These are phyloP conservation scores for Perca flavescens DNA, from an alignment of 2,113 vertebrate genomes.

Conservation along the genomic window DNA sequence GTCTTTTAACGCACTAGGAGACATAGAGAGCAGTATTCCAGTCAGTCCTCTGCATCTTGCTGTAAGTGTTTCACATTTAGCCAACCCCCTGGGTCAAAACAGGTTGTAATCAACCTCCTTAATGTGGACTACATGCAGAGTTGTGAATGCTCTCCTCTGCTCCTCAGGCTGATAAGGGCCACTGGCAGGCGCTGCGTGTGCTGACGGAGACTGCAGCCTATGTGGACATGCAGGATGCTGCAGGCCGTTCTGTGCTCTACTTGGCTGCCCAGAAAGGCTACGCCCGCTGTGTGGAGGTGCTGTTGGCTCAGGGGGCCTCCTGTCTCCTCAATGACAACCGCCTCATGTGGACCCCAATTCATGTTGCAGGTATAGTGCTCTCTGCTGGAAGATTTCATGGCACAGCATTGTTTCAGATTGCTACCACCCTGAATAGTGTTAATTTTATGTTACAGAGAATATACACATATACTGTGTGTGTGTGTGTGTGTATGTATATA, in stretches of 20 bases:
- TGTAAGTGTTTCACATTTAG: constrained; percentile 86
- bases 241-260: constrained; percentile 94
- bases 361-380: constrained; percentile 88
- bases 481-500: rapidly evolving
- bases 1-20: constrained; percentile 97
- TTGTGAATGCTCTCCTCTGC: constrained; percentile 18
- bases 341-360: constrained; percentile 94
- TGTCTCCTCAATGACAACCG: constrained; percentile 92
- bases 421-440: background rate
- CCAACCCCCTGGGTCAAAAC: background rate
- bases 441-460: background rate
- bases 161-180: constrained; percentile 93
- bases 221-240: constrained; percentile 93
- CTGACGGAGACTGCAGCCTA: constrained; percentile 95
- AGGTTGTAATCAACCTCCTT: background rate
- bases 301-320: constrained; percentile 93
- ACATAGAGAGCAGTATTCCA: constrained; percentile 95
- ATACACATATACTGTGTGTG: rapidly evolving
- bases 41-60: constrained; percentile 98
- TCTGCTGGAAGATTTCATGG: background rate
- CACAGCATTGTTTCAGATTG: background rate
- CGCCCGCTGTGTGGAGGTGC: constrained; percentile 92
- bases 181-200: constrained; percentile 95
- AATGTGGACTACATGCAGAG: background rate
- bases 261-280: constrained; percentile 93